Conservation (phyloP, 2,113 vertebrate genomes). For the Suricata suricatta region DNA sequence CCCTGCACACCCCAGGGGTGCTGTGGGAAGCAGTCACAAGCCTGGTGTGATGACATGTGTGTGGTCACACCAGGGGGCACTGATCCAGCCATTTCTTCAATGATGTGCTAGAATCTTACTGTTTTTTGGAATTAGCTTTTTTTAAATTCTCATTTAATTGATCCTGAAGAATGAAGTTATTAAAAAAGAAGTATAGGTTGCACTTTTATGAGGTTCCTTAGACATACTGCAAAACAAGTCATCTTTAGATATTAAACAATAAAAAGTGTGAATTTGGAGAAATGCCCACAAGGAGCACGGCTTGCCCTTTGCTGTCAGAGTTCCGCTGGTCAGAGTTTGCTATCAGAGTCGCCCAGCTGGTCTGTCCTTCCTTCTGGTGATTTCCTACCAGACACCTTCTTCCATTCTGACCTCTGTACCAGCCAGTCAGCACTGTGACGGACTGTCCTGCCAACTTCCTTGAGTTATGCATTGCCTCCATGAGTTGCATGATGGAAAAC, state of each 20-base stretch:
- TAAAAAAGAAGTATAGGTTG: not conserved
- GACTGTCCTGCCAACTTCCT: not conserved
- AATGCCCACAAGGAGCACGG: too few species aligned
- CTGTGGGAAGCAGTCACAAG: fast-evolving
- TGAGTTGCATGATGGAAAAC: not conserved
- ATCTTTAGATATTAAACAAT: not conserved
- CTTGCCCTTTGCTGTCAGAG: not conserved
- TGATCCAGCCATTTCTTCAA: not conserved
- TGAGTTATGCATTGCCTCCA: not conserved
- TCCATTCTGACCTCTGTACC: not conserved
- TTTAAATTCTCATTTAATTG: not conserved
- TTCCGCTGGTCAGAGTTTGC: too few species aligned
- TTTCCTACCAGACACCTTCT: not conserved
- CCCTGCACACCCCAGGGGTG: fast-evolving
- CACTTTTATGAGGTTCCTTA: not conserved
- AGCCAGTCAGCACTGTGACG: not conserved
- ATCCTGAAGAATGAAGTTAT: not conserved
- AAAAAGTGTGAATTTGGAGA: not conserved
- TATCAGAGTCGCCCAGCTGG: fast-evolving
- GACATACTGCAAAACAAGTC: not conserved
- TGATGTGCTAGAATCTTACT: not conserved
- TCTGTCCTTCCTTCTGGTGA: not conserved
- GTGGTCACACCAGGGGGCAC: fast-evolving
- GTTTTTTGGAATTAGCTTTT: not conserved
- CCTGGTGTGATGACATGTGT: not conserved